Base-by-base conservation (phyloP, 2,888 invertebrate genomes). In the Drosophila helvetica region DNA sequence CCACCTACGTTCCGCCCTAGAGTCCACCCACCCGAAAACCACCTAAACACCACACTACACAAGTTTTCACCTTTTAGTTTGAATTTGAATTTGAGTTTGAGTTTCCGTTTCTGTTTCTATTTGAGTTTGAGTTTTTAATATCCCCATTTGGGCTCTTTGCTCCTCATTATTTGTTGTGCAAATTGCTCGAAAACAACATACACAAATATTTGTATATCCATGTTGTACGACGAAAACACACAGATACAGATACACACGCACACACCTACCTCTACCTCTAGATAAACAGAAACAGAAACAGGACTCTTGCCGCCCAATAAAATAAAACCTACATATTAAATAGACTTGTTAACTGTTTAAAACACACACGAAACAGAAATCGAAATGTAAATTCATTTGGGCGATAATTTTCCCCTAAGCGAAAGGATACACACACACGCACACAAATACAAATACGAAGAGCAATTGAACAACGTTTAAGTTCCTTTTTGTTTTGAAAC, bases 81-180 rank as follows among this genome's bases (percentile, higher is more conserved):
- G 56, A 61, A 66, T 51, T 83, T 80, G 56, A 61, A 66, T 71
- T 83, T 64, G n/a, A 27, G 27, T 47, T 65, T 53, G 15, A 46
- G 30, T 64, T 52, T 51, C 42, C 22, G 47, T 64, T 38, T 48
- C 19, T 9, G 19, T 60, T 45, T 17, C n/a, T 22, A 22, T n/a
- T 53, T 52, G 19, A 25, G 25, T 38, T 69, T 72, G 45, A 50
- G 57, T 45, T 73, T 62, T 68, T 74, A 68, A 74, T 71, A 69
- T 74, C 56, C 43, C 45, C 58, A 64, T 84, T 81, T 38, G 38
- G n/a, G 38, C 7, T n/a, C 38, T 38, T 38, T 38, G 38, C 38
- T 38, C 54, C 43, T 48, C 58, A 66, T 84, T 81, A 86, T 84
- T 86, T 84, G 80, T 84, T 84, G 81, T 86, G 78, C 79, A 84